Evolutionary conservation across 2,113 vertebrate species (phyloP), one percentile per base, ranked within the genome.

Genomic region (Brachionichthys hirsutus): DNA sequence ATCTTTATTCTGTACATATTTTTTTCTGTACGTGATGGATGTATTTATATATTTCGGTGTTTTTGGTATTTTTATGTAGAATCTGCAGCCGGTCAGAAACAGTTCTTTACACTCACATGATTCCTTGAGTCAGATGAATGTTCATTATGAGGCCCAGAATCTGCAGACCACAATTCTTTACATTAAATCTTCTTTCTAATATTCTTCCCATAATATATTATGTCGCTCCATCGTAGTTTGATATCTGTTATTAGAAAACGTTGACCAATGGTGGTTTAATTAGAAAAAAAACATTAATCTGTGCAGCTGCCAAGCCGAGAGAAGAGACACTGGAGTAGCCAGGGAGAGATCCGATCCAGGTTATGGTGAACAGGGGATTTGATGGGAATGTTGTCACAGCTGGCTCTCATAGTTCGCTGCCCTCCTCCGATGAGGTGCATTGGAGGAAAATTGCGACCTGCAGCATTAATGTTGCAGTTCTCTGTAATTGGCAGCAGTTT

Each of bases 371-470:
- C 71, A 67, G 57, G 51, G 77, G 43, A 49, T 52, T 11, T 70
- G 76, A 77, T 75, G 65, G 70, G 75, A 81, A 71, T 54, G 52
- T 85, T 83, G 75, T 78, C 74, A 75, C 72, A 84, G 83, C 79
- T 83, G 82, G 79, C 61, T 76, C 62, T 81, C 64, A 70, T 71
- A 74, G 69, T 52, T 34, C 13, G 60, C 53, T 78, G 43, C 62
- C 54, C 73, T 50, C 34, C 13, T 41, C 72, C 38, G 49, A 65
- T 40, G 49, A 19, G 69, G 47, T 67, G 40, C 47, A 57, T 47
- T n/a, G n/a, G 62, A 66, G 22, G 52, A 72, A 73, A 79, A 60
- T 44, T 19, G 56, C 64, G 56, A 60, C 51, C 74, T 59, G 2
- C 61, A 60, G 57, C 48, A 75, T 66, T 80, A 62, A 52, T 18